Evolutionary conservation across 2,888 invertebrate species (phyloP), one percentile per base, ranked within the genome.

Genomic region (Tenthredo notha): DNA sequence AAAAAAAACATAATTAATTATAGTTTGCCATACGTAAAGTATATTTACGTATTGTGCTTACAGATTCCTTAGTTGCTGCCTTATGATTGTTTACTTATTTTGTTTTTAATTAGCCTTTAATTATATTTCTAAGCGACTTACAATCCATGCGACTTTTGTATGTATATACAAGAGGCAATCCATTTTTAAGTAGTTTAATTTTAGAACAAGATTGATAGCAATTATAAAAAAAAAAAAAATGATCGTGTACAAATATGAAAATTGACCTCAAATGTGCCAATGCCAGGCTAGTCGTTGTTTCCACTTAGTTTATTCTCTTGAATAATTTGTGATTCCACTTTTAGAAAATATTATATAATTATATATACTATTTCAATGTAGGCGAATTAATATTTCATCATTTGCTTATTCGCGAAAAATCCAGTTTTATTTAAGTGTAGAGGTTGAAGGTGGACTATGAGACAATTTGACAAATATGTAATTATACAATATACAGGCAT

Each of bases 191-290:
- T 80, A 80, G 80, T 80, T 80, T 80, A 21, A 61, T 80, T 61
- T 80, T 37, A 61, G 61, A 40, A 7, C 80, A 58, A 80, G 37
- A 58, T 61, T 61, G 21, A n/a, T 61, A 80, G 80, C 61, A 61
- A 80, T 61, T 61, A 74, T 58, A 37, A 0, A 7, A 37, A 37
- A 37, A 37, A 37, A 37, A 37, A 72, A 50, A 80, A 80, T 80
- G 12, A 80, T 80, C 33, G 10, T 80, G 80, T 80, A 58, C 61
- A 58, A 80, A 80, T 40, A 54, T 61, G 80, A 58, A 80, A 80
- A 80, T 40, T 80, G 80, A 80, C 58, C 80, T 80, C 80, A 61
- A 80, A 80, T 80, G 80, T 80, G 80, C 80, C 80, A 80, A 80
- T 58, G 61, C 37, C 80, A 61, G 80, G 80, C 80, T 80, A 80